phyloP scores from a whole-genome alignment of 2,113 vertebrate genomes.

The Mesembrinibis cayennensis region DNA sequence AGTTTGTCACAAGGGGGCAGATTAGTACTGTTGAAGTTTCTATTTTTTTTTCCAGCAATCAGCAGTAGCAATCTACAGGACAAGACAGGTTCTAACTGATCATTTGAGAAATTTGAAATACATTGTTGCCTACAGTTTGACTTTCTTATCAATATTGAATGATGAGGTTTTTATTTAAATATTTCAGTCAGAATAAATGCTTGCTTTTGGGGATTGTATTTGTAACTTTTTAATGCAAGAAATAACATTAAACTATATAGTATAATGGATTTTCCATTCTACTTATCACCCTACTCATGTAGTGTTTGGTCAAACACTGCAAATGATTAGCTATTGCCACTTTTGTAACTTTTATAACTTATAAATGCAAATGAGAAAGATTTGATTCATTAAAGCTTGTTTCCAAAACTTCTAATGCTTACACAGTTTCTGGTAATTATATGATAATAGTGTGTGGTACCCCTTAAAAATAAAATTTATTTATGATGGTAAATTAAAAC shows the following conservation, averaged over 20 bases:
- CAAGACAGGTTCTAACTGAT: background rate
- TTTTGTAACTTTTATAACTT: background rate
- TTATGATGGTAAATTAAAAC: background rate
- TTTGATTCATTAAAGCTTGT: background rate
- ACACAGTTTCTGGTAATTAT: background rate
- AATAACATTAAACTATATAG: background rate
- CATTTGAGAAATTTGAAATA: background rate
- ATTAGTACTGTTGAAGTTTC: background rate
- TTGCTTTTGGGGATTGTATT: background rate
- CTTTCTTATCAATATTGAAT: background rate
- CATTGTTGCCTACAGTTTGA: background rate
- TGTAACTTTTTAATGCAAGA: background rate
- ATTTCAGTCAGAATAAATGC: background rate
- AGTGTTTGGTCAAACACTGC: background rate
- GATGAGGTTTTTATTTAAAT: background rate
- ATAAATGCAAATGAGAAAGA: background rate
- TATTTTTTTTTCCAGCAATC: background rate
- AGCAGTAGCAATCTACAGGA: background rate
- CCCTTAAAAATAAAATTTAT: background rate
- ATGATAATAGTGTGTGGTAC: background rate
- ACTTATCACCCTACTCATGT: background rate
- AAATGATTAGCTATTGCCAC: background rate
- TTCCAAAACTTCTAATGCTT: background rate
- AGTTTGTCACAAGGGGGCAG: conserved; percentile 31
- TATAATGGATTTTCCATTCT: background rate